Conservation (phyloP, 2,113 vertebrate genomes). For the Mustelus asterias region DNA sequence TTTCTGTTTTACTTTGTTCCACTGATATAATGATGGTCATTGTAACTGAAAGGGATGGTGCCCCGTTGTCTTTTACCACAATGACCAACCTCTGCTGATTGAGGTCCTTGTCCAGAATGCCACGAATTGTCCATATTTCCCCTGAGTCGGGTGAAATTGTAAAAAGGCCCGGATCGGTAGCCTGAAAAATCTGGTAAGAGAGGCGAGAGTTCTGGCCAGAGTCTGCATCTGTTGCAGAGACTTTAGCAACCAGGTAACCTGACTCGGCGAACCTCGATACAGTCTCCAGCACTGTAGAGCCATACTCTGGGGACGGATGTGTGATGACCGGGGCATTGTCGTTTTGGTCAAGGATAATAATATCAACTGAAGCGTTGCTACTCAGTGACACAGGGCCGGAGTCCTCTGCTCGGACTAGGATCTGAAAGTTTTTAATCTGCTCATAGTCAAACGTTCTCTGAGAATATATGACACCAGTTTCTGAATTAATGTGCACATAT, state of each 20-base stretch:
- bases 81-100: constrained; percentile 44
- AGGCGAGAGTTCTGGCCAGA: constrained; percentile 46
- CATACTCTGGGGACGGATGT: constrained; percentile 41
- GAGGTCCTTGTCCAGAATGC: constrained; percentile 44
- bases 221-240: constrained; percentile 44
- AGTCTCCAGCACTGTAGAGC: constrained; percentile 42
- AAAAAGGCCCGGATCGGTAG: constrained; percentile 44
- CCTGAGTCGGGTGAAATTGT: constrained; percentile 45
- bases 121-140: constrained; percentile 44
- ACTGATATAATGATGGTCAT: constrained; percentile 42
- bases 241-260: constrained; percentile 45
- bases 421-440: constrained; percentile 31
- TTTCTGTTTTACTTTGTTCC: constrained; percentile 42
- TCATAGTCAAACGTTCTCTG: constrained; percentile 37
- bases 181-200: constrained; percentile 43
- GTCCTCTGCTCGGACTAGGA: constrained; percentile 6
- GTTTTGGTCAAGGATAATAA: constrained; percentile 50
- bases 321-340: constrained; percentile 49
- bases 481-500: constrained; percentile 9
- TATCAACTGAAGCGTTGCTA: constrained; percentile 40
- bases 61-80: constrained; percentile 43
- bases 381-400: neutral
- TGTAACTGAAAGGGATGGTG: constrained; percentile 41
- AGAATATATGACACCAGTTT: constrained; percentile 32
- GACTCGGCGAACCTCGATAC: constrained; percentile 40